These are phyloP conservation scores for Nomada lathburiana DNA, from an alignment of 2,888 invertebrate genomes.

Conservation along the genomic window DNA sequence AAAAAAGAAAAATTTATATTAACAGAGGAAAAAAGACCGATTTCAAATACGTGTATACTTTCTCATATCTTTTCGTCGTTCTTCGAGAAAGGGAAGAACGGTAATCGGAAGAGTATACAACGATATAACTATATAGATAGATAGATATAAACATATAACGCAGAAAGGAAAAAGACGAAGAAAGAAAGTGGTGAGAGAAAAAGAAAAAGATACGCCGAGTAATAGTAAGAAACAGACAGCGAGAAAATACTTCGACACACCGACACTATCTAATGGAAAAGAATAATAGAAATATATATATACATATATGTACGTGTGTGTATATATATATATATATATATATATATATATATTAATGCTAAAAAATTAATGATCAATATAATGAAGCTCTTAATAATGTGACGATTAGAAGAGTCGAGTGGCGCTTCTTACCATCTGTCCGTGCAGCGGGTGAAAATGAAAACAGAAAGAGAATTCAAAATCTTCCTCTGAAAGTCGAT, in stretches of 20 bases:
- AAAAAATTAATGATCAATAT: slow-evolving; percentile 72
- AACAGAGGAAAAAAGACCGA: neutral
- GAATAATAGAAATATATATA: slow-evolving; percentile 15
- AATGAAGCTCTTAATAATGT: slow-evolving; percentile 80
- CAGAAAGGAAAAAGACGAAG: neutral
- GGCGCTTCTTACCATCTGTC: slow-evolving; percentile 84
- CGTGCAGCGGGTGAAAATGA: slow-evolving; percentile 80
- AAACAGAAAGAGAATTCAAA: slow-evolving; percentile 73
- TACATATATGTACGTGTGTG: neutral
- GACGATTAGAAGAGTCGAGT: slow-evolving; percentile 78
- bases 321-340: slow-evolving; percentile 33
- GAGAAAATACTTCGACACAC: slow-evolving; percentile 76
- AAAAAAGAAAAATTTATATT: slow-evolving; percentile 8
- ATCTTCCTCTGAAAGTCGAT: slow-evolving; percentile 61
- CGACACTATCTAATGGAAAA: slow-evolving; percentile 76
- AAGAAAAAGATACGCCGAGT: slow-evolving; percentile 19
- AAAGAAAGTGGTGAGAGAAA: neutral
- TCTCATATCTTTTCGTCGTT: neutral
- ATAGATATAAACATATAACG: neutral
- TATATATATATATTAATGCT: slow-evolving; percentile 55
- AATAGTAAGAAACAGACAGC: neutral
- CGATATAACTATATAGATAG: neutral
- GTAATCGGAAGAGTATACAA: slow-evolving; percentile 22
- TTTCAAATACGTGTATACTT: neutral
- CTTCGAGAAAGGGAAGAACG: slow-evolving; percentile 8